Conservation (phyloP, 2,797 vertebrate genomes). For the Hydrophis major region DNA sequence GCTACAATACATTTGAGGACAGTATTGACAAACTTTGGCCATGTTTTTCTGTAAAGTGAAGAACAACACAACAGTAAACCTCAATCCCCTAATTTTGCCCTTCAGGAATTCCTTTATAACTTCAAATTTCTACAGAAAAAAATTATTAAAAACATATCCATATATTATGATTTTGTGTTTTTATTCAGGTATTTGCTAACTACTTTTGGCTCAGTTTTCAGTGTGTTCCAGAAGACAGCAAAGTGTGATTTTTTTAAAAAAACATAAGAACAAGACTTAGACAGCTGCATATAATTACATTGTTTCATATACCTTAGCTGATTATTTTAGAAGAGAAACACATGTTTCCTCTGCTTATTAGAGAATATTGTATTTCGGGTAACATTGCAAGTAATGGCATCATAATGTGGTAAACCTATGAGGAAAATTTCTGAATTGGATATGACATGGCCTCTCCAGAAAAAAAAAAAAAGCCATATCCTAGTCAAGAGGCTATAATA, state of each 20-base stretch:
- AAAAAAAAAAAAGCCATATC: neutral
- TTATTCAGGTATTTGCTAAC: neutral
- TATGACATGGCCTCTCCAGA: neutral
- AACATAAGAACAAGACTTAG: neutral
- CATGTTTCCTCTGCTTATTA: neutral
- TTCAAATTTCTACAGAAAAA: neutral
- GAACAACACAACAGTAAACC: neutral
- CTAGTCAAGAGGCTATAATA: neutral
- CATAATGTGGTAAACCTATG: neutral
- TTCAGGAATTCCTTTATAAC: neutral
- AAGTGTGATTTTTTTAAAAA: neutral
- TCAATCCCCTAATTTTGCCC: neutral
- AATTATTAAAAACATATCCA: no score
- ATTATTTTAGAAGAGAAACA: neutral
- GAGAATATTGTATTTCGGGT: neutral
- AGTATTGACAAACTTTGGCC: neutral
- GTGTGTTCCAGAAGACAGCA: neutral
- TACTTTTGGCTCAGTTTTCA: neutral
- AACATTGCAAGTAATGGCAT: neutral
- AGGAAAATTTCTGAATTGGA: neutral
- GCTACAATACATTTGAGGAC: neutral
- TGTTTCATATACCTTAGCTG: neutral
- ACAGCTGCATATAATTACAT: neutral
- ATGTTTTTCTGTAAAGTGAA: no score
- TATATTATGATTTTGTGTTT: neutral